Evolutionary conservation across 2,113 vertebrate species (phyloP).

Genomic region (Rhinolophus sinicus): DNA sequence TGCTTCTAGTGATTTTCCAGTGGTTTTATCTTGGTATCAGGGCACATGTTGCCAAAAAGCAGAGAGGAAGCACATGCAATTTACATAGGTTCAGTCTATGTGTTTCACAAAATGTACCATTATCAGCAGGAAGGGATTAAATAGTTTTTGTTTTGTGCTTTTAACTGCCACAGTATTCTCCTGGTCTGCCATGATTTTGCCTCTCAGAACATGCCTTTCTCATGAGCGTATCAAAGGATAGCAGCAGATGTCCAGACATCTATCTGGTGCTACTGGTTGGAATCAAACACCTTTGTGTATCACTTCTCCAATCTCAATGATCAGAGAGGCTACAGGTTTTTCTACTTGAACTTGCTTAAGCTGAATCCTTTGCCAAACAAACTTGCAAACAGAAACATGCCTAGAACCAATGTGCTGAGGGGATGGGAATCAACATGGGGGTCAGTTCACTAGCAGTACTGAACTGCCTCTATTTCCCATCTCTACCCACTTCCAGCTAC

Average conservation of each 20-base stretch:
- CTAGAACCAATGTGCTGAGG: not conserved
- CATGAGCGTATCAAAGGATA: not conserved
- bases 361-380: constrained; percentile 15
- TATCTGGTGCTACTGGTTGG: not conserved
- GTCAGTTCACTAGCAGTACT: not conserved
- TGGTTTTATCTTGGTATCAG: constrained; percentile 31
- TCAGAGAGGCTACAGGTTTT: not conserved
- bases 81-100: not conserved
- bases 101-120: not conserved
- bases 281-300: not conserved
- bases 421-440: not conserved
- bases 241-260: not conserved
- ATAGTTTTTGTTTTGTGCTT: constrained; percentile 34
- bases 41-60: not conserved
- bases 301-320: not conserved
- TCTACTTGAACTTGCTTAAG: not conserved
- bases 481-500: not conserved
- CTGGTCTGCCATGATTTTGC: not conserved
- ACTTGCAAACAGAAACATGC: constrained; percentile 30
- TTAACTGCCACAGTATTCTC: not conserved
- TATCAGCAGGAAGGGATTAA: too few relatives aligned
- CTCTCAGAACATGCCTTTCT: not conserved
- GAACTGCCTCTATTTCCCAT: not conserved
- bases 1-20: constrained; percentile 16
- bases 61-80: not conserved